Percentiles rank a stretch among this genome's conserved stretches.
phyloP scores from a whole-genome alignment of 2,888 invertebrate genomes.

The Lysandra coridon region DNA sequence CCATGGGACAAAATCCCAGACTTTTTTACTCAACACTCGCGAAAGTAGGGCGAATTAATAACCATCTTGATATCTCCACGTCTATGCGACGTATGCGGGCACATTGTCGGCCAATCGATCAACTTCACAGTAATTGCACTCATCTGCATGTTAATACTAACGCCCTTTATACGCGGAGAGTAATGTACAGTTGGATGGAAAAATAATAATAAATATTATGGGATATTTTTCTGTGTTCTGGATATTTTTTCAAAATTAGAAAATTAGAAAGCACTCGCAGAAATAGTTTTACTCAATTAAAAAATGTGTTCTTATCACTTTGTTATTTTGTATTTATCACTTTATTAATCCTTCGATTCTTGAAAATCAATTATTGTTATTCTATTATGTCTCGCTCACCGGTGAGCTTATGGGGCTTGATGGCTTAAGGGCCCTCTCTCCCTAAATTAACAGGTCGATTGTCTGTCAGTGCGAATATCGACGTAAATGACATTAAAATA shows the following conservation, averaged over 20 bases:
- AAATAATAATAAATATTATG: background rate
- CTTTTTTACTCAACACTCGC: background rate
- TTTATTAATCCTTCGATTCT: background rate
- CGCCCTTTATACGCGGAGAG: slow-evolving; percentile 26
- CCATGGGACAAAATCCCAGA: background rate
- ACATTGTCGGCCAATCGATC: slow-evolving; percentile 68
- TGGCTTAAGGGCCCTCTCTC: no score
- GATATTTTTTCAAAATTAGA: background rate
- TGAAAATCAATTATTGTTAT: no score
- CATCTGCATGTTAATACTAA: slow-evolving; percentile 71
- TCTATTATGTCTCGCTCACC: no score
- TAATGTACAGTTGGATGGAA: background rate
- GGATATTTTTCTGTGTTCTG: background rate
- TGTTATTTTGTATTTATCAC: background rate
- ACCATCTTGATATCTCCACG: slow-evolving; percentile 18
- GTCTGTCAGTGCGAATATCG: no score
- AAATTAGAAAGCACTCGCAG: no score
- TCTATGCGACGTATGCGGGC: slow-evolving; percentile 58
- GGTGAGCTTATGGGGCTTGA: no score
- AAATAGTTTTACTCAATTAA: no score
- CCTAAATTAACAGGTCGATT: no score
- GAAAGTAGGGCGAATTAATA: slow-evolving; percentile 6
- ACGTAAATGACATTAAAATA: no score
- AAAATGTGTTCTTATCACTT: no score
- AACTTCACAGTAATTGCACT: slow-evolving; percentile 65